Percentiles rank a stretch among this genome's conserved stretches.
Evolutionary conservation across 2,888 invertebrate species (phyloP).

Genomic region (Orthosia incerta): DNA sequence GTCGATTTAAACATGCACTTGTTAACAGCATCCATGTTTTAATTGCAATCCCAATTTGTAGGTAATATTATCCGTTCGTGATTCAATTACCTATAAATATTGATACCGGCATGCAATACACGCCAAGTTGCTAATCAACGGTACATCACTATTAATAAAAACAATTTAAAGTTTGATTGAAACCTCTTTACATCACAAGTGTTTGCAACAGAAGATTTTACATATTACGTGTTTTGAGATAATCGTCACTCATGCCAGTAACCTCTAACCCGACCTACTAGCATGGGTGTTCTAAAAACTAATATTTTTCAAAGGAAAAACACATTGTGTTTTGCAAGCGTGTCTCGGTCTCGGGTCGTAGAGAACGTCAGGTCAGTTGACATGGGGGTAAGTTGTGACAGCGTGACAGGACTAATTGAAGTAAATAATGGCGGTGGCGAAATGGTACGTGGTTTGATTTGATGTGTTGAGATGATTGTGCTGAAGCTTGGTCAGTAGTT

Average conservation of each 20-base stretch:
- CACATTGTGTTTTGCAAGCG: slow-evolving; percentile 78
- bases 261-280: slow-evolving; percentile 79
- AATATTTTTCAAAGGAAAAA: slow-evolving; percentile 83
- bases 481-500: not conserved
- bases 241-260: slow-evolving; percentile 58
- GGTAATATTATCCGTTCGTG: slow-evolving; percentile 31
- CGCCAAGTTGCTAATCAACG: slow-evolving; percentile 33
- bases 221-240: slow-evolving; percentile 63
- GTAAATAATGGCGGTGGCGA: slow-evolving; percentile 56
- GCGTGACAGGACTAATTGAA: slow-evolving; percentile 48
- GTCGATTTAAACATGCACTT: not conserved
- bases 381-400: slow-evolving; percentile 38
- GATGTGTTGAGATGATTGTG: slow-evolving; percentile 29
- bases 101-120: slow-evolving; percentile 27
- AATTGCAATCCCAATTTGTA: slow-evolving; percentile 46
- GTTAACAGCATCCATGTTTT: slow-evolving; percentile 23
- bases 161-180: slow-evolving; percentile 42
- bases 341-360: slow-evolving; percentile 86
- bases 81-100: slow-evolving; percentile 23
- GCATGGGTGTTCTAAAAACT: slow-evolving; percentile 73
- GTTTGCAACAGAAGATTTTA: slow-evolving; percentile 64
- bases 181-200: slow-evolving; percentile 55
- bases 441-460: slow-evolving; percentile 55
- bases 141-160: slow-evolving; percentile 37
- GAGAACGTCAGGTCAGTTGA: slow-evolving; percentile 79